Evolutionary conservation across 2,113 vertebrate species (phyloP), one percentile per base, ranked within the genome.

Genomic region (Helogale parvula): DNA sequence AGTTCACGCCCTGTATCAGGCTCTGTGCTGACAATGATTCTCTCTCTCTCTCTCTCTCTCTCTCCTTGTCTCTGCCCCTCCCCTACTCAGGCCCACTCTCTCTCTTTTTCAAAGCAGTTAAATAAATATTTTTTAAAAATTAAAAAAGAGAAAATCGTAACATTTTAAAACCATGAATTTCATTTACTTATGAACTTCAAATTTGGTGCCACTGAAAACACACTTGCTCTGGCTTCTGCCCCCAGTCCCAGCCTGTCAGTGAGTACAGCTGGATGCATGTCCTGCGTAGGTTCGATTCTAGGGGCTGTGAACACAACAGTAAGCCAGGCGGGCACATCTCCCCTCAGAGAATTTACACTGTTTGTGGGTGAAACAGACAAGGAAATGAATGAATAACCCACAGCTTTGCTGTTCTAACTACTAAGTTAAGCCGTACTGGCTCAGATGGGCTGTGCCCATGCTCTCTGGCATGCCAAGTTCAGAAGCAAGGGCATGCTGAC

Each of bases 271-370:
- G n/a, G 25, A 45, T 8, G 3, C 14, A 5, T 60, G 3, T 31
- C 3, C 54, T 2, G 2, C 7, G 5, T 10, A 27, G 27, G n/a
- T 12, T 38, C 33, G 31, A 5, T 16, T 41, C 29, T 16, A 25
- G 14, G 41, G 7, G 19, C 3, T 7, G 0, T 7, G 47, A 57
- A 10, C 0, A 16, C 10, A 29, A 17, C 2, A 5, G 23, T 4
- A 54, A 90, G 33, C 38, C 9, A 84, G 50, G 41, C 0, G 23
- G 21, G 12, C 1, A 0, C 17, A 15, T 14, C 50, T 27, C 21
- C 10, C 27, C 33, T 69, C 38, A 1, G 3, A 25, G 47, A 27
- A n/a, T 23, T 77, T 31, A 16, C 3, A 17, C 12, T 15, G 57
- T 69, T 19, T 47, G n/a, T 21, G 4, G 25, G 14, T 33, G 29